Base-by-base conservation (phyloP, 2,113 vertebrate species). In the Perca schrenkii region DNA sequence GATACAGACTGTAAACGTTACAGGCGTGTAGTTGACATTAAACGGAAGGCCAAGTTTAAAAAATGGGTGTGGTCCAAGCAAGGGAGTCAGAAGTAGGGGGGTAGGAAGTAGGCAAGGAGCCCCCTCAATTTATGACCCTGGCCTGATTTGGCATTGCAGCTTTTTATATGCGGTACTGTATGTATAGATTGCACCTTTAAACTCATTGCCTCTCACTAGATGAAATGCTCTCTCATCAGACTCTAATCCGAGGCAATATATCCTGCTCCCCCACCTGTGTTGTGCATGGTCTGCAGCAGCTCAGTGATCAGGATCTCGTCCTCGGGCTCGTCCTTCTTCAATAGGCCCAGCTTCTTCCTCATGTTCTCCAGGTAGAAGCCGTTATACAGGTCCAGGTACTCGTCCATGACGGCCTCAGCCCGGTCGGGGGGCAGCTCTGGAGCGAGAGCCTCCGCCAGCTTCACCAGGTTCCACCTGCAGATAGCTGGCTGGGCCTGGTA, bases 401-500 rank as follows among this genome's bases (percentile, higher is more conserved):
- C 97, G 0, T 96, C 95, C 77, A 99, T 67, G 16, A 98, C 94
- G 11, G 94, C 89, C 36, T 95, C 76, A 0, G 96, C 96, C 62
- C 91, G 92, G 52, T 95, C 93, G 0, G 93, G 88, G 19, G 98
- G 97, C 82, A 99, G 93, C 80, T 98, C 97, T 0, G 98, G 98
- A 76, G 90, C 96, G 14, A 99, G 93, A 12, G 97, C 97, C 92
- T 99, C 98, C 0, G 97, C 97, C 15, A 99, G 94, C 56, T 97
- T 97, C 77, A 91, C 93, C 91, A 99, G 94, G 91, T 99, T 99
- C 98, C 98, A 99, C 74, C 93, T 96, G 93, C 98, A 99, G 54
- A 99, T 94, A 11, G 96, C 96, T 0, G 98, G 97, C 93, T 99
- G 98, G 63, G 96, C 97, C 94, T 96, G 94, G 88, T 97, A 99